Base-by-base conservation (phyloP, 2,113 vertebrate species). In the Calidris pugnax region DNA sequence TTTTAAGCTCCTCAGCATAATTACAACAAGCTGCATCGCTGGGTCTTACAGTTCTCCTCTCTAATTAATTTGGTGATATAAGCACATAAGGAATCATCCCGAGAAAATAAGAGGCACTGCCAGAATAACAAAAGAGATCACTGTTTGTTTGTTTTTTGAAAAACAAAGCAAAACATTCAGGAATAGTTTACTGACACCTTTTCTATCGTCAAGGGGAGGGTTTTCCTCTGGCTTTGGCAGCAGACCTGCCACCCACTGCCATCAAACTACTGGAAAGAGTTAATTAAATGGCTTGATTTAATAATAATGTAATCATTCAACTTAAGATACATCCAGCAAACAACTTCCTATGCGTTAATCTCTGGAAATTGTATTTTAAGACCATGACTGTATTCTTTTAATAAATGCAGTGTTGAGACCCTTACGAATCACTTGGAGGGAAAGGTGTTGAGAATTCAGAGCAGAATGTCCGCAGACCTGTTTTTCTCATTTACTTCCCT, bases 381-480 rank as follows among this genome's bases (percentile, higher is more conserved):
- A 60, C 19, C 73, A 39, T 59, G 51, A 37, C n/a, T 67, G 37
- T 21, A n/a, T 20, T 60, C 27, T 59, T 72, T 24, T 7, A 39
- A 72, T 3, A 41, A 37, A 41, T 56, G 28, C 53, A 50, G 5
- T 10, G 50, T 2, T 2, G 4, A 91, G 48, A 63, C 32, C 22
- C 30, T 50, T 23, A 57, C 2, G 53, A 80, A 67, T 5, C 30
- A 15, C 20, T 22, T 15, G 32, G 51, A 81, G 17, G 51, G 35
- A 47, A 84, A 32, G 21, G 27, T 1, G 6, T 3, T n/a, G 57
- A 4, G 26, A 41, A 32, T 13, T 43, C 33, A 23, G 35, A 67
- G 60, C 33, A 41, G 14, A 66, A 16, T 1, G 1, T 17, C 41
- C 1, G 1, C 26, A 63, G 57, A 43, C 1, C 0, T 4, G 4